Evolutionary conservation across 2,888 invertebrate species (phyloP), one percentile per base, ranked within the genome.

Genomic region (Athrips mouffetella): DNA sequence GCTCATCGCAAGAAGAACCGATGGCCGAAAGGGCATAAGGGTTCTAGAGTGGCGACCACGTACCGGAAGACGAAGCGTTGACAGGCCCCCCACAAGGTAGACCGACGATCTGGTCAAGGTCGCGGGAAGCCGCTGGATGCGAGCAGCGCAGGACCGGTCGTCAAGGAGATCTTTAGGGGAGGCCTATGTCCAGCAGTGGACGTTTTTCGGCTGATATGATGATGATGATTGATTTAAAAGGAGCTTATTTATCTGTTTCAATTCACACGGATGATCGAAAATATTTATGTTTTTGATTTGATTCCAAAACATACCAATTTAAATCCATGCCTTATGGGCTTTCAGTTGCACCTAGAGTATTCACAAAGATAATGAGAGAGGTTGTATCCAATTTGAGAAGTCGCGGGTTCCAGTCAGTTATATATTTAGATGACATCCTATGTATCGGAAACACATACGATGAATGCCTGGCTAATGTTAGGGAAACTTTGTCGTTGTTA

Each of bases 341-440:
- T 2, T 40, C 40, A 2, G 13, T 23, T 7, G 40, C 40, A 1
- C 40, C 40, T 13, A 41, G 29, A 29, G 16, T 27, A 10, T 41
- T 41, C 6, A 29, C 41, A 6, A 41, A 41, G 8, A 41, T 41
- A 7, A 41, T 41, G 27, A 41, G 4, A 10, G 41, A 25, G 7
- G 41, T 41, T 1, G 13, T 37, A 27, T 5, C 49, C 41, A 20
- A 39, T 20, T 21, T 50, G 8, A 23, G 49, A 13, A 2, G 8
- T 15, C 39, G n/a, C 2, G 53, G 49, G 1, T 45, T n/a, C 27
- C 45, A 11, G 4, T 51, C 49, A 1, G 48, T 46, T 2, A 10
- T 42, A 3, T 54, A 51, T n/a, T n/a, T 53, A 15, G 56, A 53
- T 20, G 56, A 56, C 8, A 47, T 49, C 6, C 27, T 49, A 0